Base-by-base conservation (phyloP, 2,797 vertebrate genomes). In the Rhinophrynus dorsalis region DNA sequence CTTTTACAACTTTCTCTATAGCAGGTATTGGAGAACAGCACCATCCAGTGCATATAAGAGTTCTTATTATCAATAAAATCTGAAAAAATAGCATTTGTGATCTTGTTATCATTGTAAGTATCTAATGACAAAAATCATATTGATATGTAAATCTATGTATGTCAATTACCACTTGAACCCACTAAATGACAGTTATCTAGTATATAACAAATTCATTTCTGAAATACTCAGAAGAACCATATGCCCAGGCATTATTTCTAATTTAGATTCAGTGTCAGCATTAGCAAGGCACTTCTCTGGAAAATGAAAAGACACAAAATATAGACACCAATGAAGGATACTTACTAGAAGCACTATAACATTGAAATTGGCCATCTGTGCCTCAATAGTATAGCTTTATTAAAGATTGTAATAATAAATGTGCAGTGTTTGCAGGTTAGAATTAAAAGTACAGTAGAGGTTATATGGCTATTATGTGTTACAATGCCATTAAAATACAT, bases 341-440 rank as follows among this genome's bases (percentile, higher is more conserved):
- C 26, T 24, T 40, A 44, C 38, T 44, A 15, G 57, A 60, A 60
- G 15, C 27, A 44, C 26, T 60, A 24, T 44, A 60, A 60, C 12
- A 30, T 12, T 45, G 26, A 44, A 60, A 45, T 10, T 38, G 30
- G 37, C 57, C 57, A 60, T 60, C 57, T 60, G 57, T 44, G 38
- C 15, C 15, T 17, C n/a, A 32, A 21, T 55, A 55, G 15, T 10
- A 17, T 55, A 7, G 9, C 45, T 5, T 15, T 42, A 58, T 58
- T 40, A 20, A 40, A 40, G 20, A 58, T 27, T 12, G 26, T 58
- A 26, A 5, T 8, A 17, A 20, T 42, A 42, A 17, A n/a, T 1
- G 2, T 44, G 8, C 6, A 44, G n/a, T 18, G 20, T 18, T 15
- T 18, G 20, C 40, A 44, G 40, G 40, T 44, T 18, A 44, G 1